These are phyloP conservation scores for Rhysida immarginata DNA, from an alignment of 1,140 invertebrate genomes.

Conservation along the genomic window DNA sequence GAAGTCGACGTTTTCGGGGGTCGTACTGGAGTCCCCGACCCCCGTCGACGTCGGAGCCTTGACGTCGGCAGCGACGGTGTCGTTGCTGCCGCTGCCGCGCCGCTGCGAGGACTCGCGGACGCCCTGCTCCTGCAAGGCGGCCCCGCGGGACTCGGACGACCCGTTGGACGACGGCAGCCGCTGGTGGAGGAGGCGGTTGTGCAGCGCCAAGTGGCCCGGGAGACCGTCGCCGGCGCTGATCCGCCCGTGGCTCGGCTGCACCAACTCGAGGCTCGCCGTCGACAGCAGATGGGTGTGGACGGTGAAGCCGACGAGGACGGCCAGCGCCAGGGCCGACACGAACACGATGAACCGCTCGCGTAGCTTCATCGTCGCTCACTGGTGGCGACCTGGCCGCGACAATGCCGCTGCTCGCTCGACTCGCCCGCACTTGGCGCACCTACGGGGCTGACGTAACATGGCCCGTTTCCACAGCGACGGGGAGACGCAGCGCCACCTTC, in stretches of 20 bases:
- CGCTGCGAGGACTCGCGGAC: too few species aligned
- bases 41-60: neutral
- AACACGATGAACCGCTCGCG: neutral
- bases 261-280: slow-evolving; percentile 30
- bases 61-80: neutral
- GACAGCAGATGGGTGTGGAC: neutral
- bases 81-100: slow-evolving; percentile 19
- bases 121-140: too few species aligned
- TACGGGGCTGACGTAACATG: too few species aligned
- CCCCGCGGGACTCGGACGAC: too few species aligned
- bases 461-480: too few species aligned
- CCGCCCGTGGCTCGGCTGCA: slow-evolving; percentile 54
- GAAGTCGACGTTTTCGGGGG: neutral
- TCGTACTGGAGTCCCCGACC: neutral
- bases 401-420: too few species aligned
- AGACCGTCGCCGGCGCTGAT: neutral
- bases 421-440: too few species aligned
- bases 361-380: neutral
- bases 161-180: too few species aligned
- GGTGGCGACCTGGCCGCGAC: too few species aligned
- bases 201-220: too few species aligned
- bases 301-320: neutral
- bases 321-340: neutral
- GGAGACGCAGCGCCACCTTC: too few species aligned
- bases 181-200: too few species aligned